These are phyloP conservation scores for Vespertilio murinus DNA, from an alignment of 2,797 vertebrate genomes.

Conservation along the genomic window DNA sequence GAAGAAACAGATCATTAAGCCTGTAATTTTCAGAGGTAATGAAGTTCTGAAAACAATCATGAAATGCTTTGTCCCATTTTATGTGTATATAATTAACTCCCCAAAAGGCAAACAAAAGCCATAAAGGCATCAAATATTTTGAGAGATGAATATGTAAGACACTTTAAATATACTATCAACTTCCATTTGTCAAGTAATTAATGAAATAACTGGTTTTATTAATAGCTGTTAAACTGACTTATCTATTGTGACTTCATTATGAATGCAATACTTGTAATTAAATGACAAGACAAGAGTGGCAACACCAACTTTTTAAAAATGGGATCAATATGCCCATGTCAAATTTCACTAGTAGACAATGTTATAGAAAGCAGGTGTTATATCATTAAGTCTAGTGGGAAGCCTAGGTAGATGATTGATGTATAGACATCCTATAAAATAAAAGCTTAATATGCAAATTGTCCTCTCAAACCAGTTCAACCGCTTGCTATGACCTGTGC, in stretches of 20 bases:
- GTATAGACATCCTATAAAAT: background rate
- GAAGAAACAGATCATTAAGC: slow-evolving; percentile 50
- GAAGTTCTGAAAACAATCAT: slow-evolving; percentile 54
- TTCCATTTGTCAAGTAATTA: background rate
- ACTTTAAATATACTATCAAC: background rate
- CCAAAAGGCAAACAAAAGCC: background rate
- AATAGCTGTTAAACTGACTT: background rate
- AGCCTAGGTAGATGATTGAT: background rate
- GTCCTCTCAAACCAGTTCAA: too few species aligned
- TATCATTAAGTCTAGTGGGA: background rate
- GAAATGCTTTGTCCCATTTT: background rate
- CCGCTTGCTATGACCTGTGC: too few species aligned
- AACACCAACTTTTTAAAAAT: background rate
- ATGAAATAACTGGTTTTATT: background rate
- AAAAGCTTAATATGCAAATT: too few species aligned
- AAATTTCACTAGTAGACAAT: background rate
- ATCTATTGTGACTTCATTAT: background rate
- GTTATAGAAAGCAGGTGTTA: background rate
- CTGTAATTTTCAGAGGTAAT: slow-evolving; percentile 52
- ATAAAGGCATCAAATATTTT: background rate
- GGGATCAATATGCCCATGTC: background rate
- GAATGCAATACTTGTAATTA: background rate
- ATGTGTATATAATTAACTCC: background rate
- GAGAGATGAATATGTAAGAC: background rate
- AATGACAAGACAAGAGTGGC: background rate